Percentiles rank a stretch among this genome's conserved stretches.
Evolutionary conservation across 2,888 invertebrate species (phyloP).

Genomic region (Cloeon dipterum): DNA sequence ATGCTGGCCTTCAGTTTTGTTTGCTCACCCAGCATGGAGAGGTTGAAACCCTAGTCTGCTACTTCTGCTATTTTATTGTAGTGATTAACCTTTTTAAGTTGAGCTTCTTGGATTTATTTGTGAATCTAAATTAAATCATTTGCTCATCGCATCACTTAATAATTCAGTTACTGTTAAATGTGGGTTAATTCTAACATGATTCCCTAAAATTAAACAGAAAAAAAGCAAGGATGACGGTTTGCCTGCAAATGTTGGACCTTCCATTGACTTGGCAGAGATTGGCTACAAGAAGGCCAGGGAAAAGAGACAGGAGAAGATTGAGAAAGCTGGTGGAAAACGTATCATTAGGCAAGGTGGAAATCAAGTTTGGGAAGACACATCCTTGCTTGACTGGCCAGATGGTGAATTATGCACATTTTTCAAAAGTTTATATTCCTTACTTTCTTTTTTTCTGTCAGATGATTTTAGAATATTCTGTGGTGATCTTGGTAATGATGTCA

Average conservation of each 20-base stretch:
- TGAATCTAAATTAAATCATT: too few relatives aligned
- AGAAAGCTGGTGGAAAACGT: slow-evolving; percentile 39
- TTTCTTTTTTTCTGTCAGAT: slow-evolving; percentile 26
- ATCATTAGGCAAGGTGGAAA: slow-evolving; percentile 83
- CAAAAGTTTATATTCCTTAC: too few relatives aligned
- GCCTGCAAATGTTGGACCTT: background rate
- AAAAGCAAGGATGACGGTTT: background rate
- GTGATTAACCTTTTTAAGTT: too few relatives aligned
- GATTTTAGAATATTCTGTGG: slow-evolving; percentile 98
- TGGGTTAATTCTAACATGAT: too few relatives aligned
- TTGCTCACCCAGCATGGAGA: background rate
- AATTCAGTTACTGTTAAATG: too few relatives aligned
- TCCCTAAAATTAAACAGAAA: too few relatives aligned
- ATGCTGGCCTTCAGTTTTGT: background rate
- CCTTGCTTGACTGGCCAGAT: slow-evolving; percentile 87
- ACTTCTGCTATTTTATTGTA: background rate
- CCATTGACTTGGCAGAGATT: background rate
- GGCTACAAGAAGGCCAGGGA: background rate
- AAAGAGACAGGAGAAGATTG: slow-evolving; percentile 15
- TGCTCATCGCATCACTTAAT: too few relatives aligned
- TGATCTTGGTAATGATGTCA: slow-evolving; percentile 98
- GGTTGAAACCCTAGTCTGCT: background rate
- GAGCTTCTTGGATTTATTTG: too few relatives aligned
- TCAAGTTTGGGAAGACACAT: slow-evolving; percentile 87
- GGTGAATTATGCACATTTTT: slow-evolving; percentile 25